Evolutionary conservation across 2,113 vertebrate species (phyloP), one percentile per base, ranked within the genome.

Genomic region (Cichladusa arquata): DNA sequence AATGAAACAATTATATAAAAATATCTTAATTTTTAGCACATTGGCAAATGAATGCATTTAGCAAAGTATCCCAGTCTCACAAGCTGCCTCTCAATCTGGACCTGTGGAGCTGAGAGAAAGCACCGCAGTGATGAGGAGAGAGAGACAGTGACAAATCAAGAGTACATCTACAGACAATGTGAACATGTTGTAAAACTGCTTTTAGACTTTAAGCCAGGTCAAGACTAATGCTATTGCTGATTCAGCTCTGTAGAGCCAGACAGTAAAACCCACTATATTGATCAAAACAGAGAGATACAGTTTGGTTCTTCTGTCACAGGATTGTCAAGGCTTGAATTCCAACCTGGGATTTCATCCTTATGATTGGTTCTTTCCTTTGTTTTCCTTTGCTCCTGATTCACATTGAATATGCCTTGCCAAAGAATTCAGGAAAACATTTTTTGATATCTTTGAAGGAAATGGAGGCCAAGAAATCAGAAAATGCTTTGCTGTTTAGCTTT

Each of bases 71-170:
- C 0, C 40, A 89, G 66, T 72, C 81, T 93, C 71, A 61, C 96
- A 96, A 96, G 93, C 95, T 97, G 96, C 88, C 91, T 95, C 90
- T 88, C 96, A 97, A 81, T 97, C 96, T 97, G 96, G 94, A 91
- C 90, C 90, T 10, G 47, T 23, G 77, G 93, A 96, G 85, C 86
- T 86, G 89, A 93, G 34, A 87, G 86, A 91, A 92, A 83, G 69
- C 42, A 86, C 91, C 12, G 34, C 74, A 62, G 70, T 0, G 8
- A 82, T 4, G 19, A 87, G 61, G 54, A 86, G 42, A 73, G n/a
- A 95, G 65, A 95, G 65, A 87, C 26, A 51, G 50, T 3, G 47
- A 92, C 60, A 83, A 83, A 78, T 25, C 28, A 9, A 61, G 50
- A 54, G 54, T 47, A 66, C 73, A 66, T 58, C 71, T 66, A 58